Evolutionary conservation across 2,888 invertebrate genomes (phyloP).

Genomic region (Biston stratarius): DNA sequence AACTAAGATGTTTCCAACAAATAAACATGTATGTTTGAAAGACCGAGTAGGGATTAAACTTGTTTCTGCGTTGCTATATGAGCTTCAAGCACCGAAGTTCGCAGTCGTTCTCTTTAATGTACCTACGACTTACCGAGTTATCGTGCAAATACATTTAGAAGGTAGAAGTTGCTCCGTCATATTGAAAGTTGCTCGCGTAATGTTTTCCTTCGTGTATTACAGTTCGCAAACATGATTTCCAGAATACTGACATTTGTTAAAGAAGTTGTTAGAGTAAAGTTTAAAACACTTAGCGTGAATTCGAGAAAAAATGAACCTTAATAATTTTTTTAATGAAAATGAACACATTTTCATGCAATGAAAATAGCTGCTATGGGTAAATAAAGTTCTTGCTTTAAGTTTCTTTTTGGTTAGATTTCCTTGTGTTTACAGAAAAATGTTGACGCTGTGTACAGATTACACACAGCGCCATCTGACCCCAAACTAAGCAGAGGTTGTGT

Average conservation of each 20-base stretch:
- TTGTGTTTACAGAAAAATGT: no score
- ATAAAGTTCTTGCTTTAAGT: no score
- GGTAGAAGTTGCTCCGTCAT: conserved; percentile 29
- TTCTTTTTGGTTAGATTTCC: no score
- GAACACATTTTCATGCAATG: no score
- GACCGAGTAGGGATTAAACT: conserved; percentile 21
- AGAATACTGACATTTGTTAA: conserved; percentile 1
- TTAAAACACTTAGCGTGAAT: conserved; percentile 18
- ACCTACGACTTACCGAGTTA: conserved; percentile 33
- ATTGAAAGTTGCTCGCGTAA: conserved; percentile 37
- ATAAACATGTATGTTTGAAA: conserved; percentile 23
- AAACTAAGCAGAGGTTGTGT: no score
- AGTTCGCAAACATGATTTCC: conserved; percentile 30
- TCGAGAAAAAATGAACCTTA: neutral
- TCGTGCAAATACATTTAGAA: conserved; percentile 32
- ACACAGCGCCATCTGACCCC: no score
- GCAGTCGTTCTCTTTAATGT: conserved; percentile 49
- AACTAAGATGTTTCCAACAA: conserved; percentile 21
- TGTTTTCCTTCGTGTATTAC: conserved; percentile 31
- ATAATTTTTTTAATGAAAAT: neutral
- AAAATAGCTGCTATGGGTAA: no score
- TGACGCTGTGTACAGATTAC: no score
- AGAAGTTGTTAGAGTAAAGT: conserved; percentile 10
- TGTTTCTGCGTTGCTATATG: conserved; percentile 29
- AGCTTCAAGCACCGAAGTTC: conserved; percentile 33